Conservation (phyloP, 2,888 invertebrate genomes). For the Orchesellides sinensis region DNA sequence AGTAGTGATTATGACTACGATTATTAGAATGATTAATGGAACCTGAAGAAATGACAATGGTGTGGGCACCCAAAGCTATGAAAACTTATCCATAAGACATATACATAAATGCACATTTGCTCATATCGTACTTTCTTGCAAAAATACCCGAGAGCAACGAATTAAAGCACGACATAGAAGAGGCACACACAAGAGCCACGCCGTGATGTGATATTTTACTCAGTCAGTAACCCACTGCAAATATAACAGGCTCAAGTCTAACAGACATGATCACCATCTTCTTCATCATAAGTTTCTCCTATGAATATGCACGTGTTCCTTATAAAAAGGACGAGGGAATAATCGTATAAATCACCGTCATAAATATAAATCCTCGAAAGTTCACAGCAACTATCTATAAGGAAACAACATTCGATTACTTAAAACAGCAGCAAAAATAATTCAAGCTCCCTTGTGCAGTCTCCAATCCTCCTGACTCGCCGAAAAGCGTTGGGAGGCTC, state of each 20-base stretch:
- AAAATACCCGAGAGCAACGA: conserved; percentile 11
- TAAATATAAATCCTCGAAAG: conserved; percentile 43
- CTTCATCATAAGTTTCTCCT: conserved; percentile 45
- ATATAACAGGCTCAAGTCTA: too few species aligned
- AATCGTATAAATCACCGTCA: conserved; percentile 32
- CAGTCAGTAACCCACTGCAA: conserved; percentile 28
- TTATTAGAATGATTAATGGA: conserved; percentile 62
- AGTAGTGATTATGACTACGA: conserved; percentile 48
- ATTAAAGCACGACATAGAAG: conserved; percentile 9
- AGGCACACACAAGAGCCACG: not conserved
- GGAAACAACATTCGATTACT: conserved; percentile 1
- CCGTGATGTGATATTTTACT: not conserved
- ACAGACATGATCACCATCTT: too few species aligned
- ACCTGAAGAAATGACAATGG: conserved; percentile 55
- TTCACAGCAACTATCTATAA: not conserved
- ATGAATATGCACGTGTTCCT: conserved; percentile 8
- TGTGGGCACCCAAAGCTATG: conserved; percentile 48
- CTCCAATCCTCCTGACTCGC: too few species aligned
- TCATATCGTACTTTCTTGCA: conserved; percentile 12
- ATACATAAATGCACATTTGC: conserved; percentile 4
- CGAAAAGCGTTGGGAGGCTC: too few species aligned
- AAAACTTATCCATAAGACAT: too few species aligned
- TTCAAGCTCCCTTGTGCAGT: not conserved
- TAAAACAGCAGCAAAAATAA: too few species aligned
- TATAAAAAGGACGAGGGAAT: conserved; percentile 37